These are phyloP conservation scores for Yponomeuta cagnagella DNA, from an alignment of 2,888 invertebrate species.

Conservation along the genomic window DNA sequence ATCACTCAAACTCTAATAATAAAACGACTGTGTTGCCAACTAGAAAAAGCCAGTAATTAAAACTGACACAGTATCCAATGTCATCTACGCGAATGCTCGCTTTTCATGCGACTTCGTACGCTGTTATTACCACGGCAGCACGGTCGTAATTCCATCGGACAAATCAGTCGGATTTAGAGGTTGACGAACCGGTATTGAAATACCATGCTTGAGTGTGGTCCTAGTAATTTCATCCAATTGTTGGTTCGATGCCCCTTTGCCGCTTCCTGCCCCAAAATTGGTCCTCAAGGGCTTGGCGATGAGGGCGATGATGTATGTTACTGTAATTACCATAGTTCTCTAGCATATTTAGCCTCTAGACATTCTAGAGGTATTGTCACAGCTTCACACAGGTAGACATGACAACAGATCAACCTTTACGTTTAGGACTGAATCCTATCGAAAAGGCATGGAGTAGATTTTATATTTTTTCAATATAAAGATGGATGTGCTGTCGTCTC, in stretches of 20 bases:
- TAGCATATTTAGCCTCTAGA: too few species aligned
- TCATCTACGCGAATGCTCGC: conserved; percentile 19
- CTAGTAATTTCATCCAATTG: conserved; percentile 38
- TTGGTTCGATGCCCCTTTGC: conserved; percentile 31
- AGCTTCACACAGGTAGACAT: too few species aligned
- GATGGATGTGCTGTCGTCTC: too few species aligned
- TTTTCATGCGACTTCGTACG: background rate
- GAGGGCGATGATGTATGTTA: background rate
- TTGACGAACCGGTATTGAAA: conserved; percentile 28
- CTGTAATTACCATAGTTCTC: too few species aligned
- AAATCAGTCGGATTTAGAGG: conserved; percentile 22
- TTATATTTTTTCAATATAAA: too few species aligned
- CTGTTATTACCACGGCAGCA: background rate
- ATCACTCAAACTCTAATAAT: conserved; percentile 25
- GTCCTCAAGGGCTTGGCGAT: conserved; percentile 12
- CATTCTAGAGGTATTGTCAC: too few species aligned
- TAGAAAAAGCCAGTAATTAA: conserved; percentile 33
- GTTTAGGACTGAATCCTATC: too few species aligned
- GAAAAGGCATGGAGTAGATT: too few species aligned
- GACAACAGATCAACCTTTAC: too few species aligned
- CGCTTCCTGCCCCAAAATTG: conserved; percentile 26
- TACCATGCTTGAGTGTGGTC: conserved; percentile 16
- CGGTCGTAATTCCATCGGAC: conserved; percentile 1
- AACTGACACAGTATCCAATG: conserved; percentile 33
- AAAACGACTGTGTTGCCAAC: conserved; percentile 32